Conservation (phyloP, 2,888 invertebrate genomes). For the Ganaspis brasiliensis region DNA sequence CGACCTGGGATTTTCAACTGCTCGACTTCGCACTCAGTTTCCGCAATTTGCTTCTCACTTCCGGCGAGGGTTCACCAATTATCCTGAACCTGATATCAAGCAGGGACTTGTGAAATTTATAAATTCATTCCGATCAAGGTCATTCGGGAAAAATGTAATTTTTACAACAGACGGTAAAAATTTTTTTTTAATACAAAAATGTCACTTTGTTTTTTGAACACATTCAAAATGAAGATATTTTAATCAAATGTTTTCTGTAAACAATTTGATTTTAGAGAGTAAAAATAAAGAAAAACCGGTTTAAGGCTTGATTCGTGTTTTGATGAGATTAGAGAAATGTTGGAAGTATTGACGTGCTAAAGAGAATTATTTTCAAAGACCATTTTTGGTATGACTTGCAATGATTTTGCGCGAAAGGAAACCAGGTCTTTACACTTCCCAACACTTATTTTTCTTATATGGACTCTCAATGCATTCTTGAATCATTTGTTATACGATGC, state of each 20-base stretch:
- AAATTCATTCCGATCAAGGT: neutral
- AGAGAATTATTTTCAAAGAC: neutral
- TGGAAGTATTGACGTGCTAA: neutral
- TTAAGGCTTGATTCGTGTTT: neutral
- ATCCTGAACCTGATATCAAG: neutral
- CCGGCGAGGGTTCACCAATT: constrained; percentile 43
- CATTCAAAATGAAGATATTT: too few species aligned
- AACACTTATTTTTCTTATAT: neutral
- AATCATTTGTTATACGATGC: neutral
- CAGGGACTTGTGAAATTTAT: neutral
- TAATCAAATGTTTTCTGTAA: too few species aligned
- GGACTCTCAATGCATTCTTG: neutral
- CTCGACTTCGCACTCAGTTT: constrained; percentile 48
- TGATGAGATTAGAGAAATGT: constrained; percentile 3
- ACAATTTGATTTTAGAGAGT: too few species aligned
- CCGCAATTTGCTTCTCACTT: constrained; percentile 57
- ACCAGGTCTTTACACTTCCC: constrained; percentile 23
- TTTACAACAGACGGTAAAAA: neutral
- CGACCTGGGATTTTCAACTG: constrained; percentile 54
- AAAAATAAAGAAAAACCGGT: too few species aligned
- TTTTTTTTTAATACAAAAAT: too few species aligned
- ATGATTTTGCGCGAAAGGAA: constrained; percentile 16
- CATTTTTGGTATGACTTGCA: constrained; percentile 7
- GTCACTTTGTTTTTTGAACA: too few species aligned
- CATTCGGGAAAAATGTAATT: neutral